These are phyloP conservation scores for Urocyon cinereoargenteus DNA, from an alignment of 2,797 vertebrate genomes.

Conservation along the genomic window DNA sequence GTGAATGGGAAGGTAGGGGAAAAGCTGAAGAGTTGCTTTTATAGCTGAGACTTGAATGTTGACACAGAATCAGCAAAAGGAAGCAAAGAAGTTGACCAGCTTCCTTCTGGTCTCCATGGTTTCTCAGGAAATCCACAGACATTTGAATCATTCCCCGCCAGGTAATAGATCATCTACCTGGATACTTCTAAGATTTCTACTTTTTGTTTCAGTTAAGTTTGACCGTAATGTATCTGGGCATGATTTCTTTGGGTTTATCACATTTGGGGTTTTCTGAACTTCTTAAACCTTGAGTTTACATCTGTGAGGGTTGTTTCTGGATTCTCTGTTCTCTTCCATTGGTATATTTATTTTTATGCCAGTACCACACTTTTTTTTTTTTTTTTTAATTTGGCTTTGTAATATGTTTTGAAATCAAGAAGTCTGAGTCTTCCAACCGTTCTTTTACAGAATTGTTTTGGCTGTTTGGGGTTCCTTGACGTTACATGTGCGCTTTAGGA, in stretches of 20 bases:
- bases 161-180: neutral
- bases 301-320: neutral
- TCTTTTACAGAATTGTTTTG: constrained; percentile 1
- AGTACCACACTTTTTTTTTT: neutral
- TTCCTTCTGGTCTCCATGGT: neutral
- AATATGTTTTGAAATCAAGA: constrained; percentile 13
- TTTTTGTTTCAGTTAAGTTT: neutral
- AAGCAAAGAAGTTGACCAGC: neutral
- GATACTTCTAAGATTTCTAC: neutral
- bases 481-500: neutral
- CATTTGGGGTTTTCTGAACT: neutral
- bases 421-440: neutral
- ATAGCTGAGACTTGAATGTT: neutral
- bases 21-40: neutral
- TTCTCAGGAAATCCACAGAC: neutral
- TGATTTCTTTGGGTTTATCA: neutral
- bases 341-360: neutral
- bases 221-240: neutral
- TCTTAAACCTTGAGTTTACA: neutral
- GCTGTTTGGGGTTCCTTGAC: neutral
- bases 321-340: neutral
- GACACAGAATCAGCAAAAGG: neutral
- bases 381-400: neutral
- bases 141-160: neutral
- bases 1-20: neutral